A percentile compares a stretch with the other conserved stretches of the same genome.
Evolutionary conservation across 2,113 vertebrate genomes (phyloP).

Genomic region (Aviceda subcristata): DNA sequence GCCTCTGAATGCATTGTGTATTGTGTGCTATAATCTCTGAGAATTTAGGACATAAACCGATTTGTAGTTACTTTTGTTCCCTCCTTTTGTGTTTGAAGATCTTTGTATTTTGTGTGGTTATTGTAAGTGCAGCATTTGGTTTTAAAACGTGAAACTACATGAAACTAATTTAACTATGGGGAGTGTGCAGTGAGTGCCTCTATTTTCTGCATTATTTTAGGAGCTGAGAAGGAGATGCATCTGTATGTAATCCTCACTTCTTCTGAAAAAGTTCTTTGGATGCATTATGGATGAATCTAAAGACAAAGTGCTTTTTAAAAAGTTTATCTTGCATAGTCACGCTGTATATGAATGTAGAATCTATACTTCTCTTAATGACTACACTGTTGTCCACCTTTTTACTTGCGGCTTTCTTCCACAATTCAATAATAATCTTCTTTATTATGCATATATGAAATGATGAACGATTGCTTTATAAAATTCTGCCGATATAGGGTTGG

Average conservation of each 20-base stretch:
- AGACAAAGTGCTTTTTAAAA: slow-evolving; percentile 26
- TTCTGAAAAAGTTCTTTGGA: not conserved
- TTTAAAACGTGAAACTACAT: not conserved
- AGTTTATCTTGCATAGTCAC: not conserved
- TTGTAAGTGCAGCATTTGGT: not conserved
- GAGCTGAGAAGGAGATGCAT: not conserved
- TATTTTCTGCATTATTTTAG: not conserved
- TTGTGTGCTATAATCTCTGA: not conserved
- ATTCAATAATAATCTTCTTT: not conserved
- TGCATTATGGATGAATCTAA: slow-evolving; percentile 45
- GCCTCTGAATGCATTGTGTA: not conserved
- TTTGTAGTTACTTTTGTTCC: not conserved
- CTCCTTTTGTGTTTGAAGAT: not conserved
- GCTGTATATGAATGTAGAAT: not conserved
- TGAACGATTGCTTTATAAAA: not conserved
- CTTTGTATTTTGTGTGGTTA: not conserved
- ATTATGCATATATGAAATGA: not conserved
- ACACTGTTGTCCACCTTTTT: not conserved
- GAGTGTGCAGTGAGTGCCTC: not conserved
- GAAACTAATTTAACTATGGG: not conserved
- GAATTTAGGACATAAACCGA: not conserved
- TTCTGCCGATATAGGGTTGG: rapidly evolving
- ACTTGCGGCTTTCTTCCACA: not conserved
- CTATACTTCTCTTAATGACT: not conserved
- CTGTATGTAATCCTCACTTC: not conserved